Evolutionary conservation across 2,888 invertebrate species (phyloP), one percentile per base, ranked within the genome.

Genomic region (Eupithecia inturbata): DNA sequence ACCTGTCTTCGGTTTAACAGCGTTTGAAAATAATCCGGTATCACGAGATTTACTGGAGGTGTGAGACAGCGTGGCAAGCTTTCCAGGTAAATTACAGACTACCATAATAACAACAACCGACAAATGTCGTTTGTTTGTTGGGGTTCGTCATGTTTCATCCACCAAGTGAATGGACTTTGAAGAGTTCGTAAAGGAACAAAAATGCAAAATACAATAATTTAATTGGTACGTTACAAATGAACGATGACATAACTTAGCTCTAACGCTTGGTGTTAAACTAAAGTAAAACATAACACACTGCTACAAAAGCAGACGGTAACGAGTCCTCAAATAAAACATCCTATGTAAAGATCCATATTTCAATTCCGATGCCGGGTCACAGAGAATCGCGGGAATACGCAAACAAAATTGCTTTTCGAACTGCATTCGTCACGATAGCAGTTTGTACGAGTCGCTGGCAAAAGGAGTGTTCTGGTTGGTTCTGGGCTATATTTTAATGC

Each of bases 321-420:
- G 22, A 66, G 64, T 22, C 22, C 5, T n/a, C n/a, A 39, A 66
- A 39, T 66, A 26, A 66, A 66, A 41, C 22, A 26, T 64, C n/a
- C 63, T 22, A n/a, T 14, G 26, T 26, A 36, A 62, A 66, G 26
- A 36, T 41, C 22, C 66, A 66, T 39, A 66, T 66, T 66, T 66
- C 39, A 66, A 66, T 66, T 76, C 77, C 67, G 71, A 73, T 72
- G 66, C 63, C 68, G 74, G 72, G 79, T 77, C 77, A 76, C 78
- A 74, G 79, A 79, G 80, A 79, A 78, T 75, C 71, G 66, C 39
- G 36, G 71, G 72, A 75, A 79, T 79, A 81, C 80, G 81, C 79
- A 80, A 81, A 80, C 74, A 53, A 82, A 84, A 84, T 84, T 83
- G 83, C 83, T 81, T 82, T 82, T 72, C 81, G 80, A 84, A 82